A percentile compares a stretch with the other conserved stretches of the same genome.
phyloP scores from a whole-genome alignment of 1,140 invertebrate species.

The Eciton burchellii region DNA sequence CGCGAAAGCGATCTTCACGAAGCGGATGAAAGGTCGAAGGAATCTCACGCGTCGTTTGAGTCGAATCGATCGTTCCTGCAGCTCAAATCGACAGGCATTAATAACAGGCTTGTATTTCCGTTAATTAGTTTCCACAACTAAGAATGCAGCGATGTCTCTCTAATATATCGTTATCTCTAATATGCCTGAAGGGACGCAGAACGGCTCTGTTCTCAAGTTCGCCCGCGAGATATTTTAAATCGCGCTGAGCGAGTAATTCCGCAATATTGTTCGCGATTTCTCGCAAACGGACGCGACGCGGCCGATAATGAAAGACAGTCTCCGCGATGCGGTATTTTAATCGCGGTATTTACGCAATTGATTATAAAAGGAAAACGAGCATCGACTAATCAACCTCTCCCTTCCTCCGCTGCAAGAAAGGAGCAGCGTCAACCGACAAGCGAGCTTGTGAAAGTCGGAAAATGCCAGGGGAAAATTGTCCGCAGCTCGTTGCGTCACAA shows the following conservation, averaged over 20 bases:
- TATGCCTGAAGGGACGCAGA: no score
- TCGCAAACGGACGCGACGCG: not conserved
- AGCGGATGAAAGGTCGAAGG: conserved; percentile 9
- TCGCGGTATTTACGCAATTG: conserved; percentile 37
- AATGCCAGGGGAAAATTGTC: not conserved
- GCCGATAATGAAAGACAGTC: not conserved
- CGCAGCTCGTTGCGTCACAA: conserved; percentile 51
- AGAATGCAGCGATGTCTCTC: no score
- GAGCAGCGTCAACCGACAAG: conserved; percentile 14
- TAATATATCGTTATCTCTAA: no score
- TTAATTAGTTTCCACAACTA: no score
- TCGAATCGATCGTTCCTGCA: no score
- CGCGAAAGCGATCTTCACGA: not conserved
- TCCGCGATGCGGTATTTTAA: no score
- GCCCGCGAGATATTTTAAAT: conserved; percentile 14
- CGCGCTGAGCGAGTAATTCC: conserved; percentile 30
- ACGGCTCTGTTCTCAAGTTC: no score
- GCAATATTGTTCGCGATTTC: conserved; percentile 23
- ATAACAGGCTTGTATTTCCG: no score
- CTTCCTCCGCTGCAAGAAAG: not conserved
- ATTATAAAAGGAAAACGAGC: conserved; percentile 6
- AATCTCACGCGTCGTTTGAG: no score
- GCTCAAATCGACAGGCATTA: no score
- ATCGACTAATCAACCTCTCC: conserved; percentile 64
- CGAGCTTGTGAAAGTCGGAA: conserved; percentile 10